Percentiles rank a stretch among this genome's conserved stretches.
These are phyloP conservation scores for Scaptomyza hsui DNA, from an alignment of 1,140 invertebrate genomes.

Conservation along the genomic window DNA sequence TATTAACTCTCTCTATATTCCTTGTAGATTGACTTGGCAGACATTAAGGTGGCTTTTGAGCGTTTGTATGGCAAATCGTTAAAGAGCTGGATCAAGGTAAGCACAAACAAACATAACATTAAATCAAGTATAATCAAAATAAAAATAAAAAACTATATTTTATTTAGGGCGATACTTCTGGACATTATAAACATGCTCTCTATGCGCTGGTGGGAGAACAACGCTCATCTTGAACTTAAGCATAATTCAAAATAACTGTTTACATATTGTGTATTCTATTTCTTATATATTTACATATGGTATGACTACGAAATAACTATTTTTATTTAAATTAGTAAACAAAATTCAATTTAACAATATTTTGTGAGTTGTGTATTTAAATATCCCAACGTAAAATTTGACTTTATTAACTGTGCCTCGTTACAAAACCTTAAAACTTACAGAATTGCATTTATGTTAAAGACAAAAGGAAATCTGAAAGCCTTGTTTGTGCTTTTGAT, in stretches of 20 bases:
- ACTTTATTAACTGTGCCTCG: conserved; percentile 23
- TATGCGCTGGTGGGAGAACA: conserved; percentile 81
- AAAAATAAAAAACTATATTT: not conserved
- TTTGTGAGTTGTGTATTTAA: conserved; percentile 17
- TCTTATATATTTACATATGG: conserved; percentile 25
- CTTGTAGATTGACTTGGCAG: conserved; percentile 90
- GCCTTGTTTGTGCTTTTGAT: not conserved
- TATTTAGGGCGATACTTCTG: conserved; percentile 79
- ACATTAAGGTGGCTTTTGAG: conserved; percentile 93
- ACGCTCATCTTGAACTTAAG: conserved; percentile 74
- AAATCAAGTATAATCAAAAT: not conserved
- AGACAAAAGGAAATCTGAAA: not conserved
- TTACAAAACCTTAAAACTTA: conserved; percentile 17
- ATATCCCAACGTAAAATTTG: conserved; percentile 21
- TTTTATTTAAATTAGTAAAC: conserved; percentile 22
- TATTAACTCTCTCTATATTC: not conserved
- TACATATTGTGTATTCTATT: conserved; percentile 33
- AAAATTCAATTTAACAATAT: conserved; percentile 1
- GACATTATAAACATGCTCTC: conserved; percentile 83
- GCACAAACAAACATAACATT: conserved; percentile 32
- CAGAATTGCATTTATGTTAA: conserved; percentile 31
- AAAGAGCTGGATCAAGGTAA: conserved; percentile 91
- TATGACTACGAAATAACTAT: conserved; percentile 29
- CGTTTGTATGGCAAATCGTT: conserved; percentile 91
- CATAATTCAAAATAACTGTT: conserved; percentile 23